Percentiles rank a stretch among this genome's conserved stretches.
These are phyloP conservation scores for Koerneria pararmatus DNA, from an alignment of 2,888 invertebrate genomes.

Conservation along the genomic window DNA sequence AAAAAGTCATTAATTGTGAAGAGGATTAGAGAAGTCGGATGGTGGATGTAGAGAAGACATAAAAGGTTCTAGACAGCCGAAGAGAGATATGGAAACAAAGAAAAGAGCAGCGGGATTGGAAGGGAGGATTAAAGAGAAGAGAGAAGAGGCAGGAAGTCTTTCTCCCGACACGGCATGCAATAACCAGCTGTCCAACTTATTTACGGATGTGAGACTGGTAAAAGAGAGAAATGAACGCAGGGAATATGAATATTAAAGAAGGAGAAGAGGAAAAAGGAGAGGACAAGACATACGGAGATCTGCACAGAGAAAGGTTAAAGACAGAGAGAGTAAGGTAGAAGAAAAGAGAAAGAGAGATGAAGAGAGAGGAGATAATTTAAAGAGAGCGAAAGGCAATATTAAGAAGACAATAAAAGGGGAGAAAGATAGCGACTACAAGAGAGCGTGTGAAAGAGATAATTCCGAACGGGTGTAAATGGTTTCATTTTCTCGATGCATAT, in stretches of 20 bases:
- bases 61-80: too few species aligned
- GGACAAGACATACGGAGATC: too few species aligned
- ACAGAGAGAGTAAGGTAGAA: background rate
- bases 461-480: too few species aligned
- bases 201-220: constrained; percentile 33
- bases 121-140: background rate
- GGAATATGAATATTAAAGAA: constrained; percentile 6
- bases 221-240: constrained; percentile 9
- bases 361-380: constrained; percentile 3
- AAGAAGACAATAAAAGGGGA: too few species aligned
- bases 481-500: too few species aligned
- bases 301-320: background rate
- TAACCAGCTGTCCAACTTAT: constrained; percentile 35
- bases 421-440: too few species aligned
- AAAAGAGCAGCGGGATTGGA: too few species aligned
- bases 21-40: constrained; percentile 11
- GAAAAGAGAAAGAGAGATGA: background rate
- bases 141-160: constrained; percentile 3
- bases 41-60: too few species aligned
- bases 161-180: constrained; percentile 6
- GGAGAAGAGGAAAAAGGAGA: constrained; percentile 10
- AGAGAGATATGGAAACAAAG: too few species aligned
- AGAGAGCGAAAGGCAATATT: constrained; percentile 9
- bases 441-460: too few species aligned
- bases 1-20: constrained; percentile 3